Conservation (phyloP, 2,888 invertebrate species). For the Apodemia mormo region DNA sequence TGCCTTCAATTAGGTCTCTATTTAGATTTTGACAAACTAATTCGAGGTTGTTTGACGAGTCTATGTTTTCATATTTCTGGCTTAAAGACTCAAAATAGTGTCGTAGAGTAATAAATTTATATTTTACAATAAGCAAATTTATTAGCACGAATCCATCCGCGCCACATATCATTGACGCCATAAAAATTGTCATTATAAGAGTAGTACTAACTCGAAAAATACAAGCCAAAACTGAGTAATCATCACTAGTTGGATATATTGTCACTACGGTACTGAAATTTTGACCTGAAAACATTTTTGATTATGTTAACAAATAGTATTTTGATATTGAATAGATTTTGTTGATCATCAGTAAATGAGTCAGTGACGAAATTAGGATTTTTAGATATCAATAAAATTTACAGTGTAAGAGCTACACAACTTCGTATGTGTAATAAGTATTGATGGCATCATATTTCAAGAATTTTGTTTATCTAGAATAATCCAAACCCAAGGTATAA, state of each 20-base stretch:
- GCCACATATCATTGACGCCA: neutral
- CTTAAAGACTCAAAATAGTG: conserved; percentile 12
- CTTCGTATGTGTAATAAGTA: no score
- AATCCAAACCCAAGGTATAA: no score
- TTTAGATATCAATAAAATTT: no score
- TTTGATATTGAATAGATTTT: no score
- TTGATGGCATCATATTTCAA: no score
- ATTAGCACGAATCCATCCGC: conserved; percentile 18
- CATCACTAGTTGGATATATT: conserved; percentile 2
- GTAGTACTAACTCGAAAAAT: conserved; percentile 1
- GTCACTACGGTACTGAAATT: conserved; percentile 19
- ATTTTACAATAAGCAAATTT: conserved; percentile 14
- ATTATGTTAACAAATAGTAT: no score
- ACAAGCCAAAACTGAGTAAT: neutral
- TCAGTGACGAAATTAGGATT: no score
- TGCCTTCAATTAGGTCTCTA: conserved; percentile 14
- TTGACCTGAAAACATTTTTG: conserved; percentile 6
- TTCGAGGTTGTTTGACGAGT: neutral
- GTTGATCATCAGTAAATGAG: no score
- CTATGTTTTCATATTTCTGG: neutral
- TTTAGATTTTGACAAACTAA: conserved; percentile 8
- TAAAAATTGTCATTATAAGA: neutral
- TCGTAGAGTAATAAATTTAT: conserved; percentile 14
- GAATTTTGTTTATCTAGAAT: no score
- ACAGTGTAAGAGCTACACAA: no score